Evolutionary conservation across 2,797 vertebrate genomes (phyloP), one percentile per base, ranked within the genome.

Genomic region (Microcaecilia unicolor): DNA sequence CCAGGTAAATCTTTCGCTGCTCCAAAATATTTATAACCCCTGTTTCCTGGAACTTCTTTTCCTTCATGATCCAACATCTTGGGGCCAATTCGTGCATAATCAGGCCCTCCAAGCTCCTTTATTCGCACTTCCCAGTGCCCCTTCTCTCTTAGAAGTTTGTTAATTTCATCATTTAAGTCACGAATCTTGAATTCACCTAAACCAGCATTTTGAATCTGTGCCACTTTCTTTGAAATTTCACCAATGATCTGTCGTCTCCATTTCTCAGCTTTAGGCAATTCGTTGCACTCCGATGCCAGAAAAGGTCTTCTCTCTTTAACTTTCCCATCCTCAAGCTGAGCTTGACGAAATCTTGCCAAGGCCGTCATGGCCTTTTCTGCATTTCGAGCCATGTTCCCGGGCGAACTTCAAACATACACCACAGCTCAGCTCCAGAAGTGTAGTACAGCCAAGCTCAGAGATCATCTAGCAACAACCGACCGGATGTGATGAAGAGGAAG

Each of bases 161-260:
- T 98, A 60, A 98, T 98, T 72, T 98, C 94, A 78, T 98, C 94
- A 0, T 98, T 98, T 37, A 98, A 60, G 61, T 98, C 94, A 2
- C 93, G 83, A 36, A 97, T 98, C 70, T 81, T 85, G 64, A 98
- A 98, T 74, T 98, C 95, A 0, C 95, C 95, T n/a, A 98, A 81
- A 27, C 95, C 94, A 42, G 94, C 95, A 11, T 98, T 98, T 54
- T 98, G 95, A 67, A 98, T 98, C 64, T 98, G 95, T 34, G 95
- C 91, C 13, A 98, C 93, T 40, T 98, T 98, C 72, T 98, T 98
- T 9, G 94, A 98, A 52, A 98, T 88, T 60, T 98, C 95, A 16
- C 95, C 97, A 76, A 98, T 97, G 54, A 98, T 98, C 93, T 98
- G 92, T 17, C 92, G 65, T 40, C 94, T 85, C 94, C 95, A 98